Evolutionary conservation across 2,888 invertebrate species (phyloP).

Genomic region (Pterostichus niger): DNA sequence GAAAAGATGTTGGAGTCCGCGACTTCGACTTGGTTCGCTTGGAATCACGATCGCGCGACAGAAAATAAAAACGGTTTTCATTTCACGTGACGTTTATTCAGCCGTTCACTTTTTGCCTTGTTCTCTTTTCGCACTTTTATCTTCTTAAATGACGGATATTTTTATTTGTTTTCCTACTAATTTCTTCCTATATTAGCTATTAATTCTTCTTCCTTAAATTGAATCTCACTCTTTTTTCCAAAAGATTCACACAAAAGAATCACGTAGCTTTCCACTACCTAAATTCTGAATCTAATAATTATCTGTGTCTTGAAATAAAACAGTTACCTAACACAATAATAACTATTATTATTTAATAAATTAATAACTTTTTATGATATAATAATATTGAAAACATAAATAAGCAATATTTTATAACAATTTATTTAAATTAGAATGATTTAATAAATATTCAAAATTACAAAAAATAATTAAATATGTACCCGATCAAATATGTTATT

Average conservation of each 20-base stretch:
- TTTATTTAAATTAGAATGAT: too few species aligned
- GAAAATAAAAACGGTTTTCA: slow-evolving; percentile 64
- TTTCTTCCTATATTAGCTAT: slow-evolving; percentile 4
- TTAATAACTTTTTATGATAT: too few species aligned
- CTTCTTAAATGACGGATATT: slow-evolving; percentile 47
- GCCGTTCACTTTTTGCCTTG: slow-evolving; percentile 46
- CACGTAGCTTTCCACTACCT: background rate
- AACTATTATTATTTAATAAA: too few species aligned
- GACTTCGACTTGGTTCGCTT: slow-evolving; percentile 15
- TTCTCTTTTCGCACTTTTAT: slow-evolving; percentile 25
- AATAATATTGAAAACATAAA: too few species aligned
- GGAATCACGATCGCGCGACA: slow-evolving; percentile 63
- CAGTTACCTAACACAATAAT: too few species aligned
- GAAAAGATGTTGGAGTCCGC: slow-evolving; percentile 56
- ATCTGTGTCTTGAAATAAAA: too few species aligned
- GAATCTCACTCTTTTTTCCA: too few species aligned
- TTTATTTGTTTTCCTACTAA: slow-evolving; percentile 48
- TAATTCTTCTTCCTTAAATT: background rate
- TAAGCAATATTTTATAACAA: too few species aligned
- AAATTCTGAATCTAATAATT: background rate
- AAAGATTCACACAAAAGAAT: too few species aligned
- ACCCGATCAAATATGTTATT: background rate
- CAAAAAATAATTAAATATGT: too few species aligned
- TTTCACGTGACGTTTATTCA: slow-evolving; percentile 66
- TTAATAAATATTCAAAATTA: too few species aligned